Evolutionary conservation across 2,113 vertebrate species (phyloP).

Genomic region (Hyla sarda): DNA sequence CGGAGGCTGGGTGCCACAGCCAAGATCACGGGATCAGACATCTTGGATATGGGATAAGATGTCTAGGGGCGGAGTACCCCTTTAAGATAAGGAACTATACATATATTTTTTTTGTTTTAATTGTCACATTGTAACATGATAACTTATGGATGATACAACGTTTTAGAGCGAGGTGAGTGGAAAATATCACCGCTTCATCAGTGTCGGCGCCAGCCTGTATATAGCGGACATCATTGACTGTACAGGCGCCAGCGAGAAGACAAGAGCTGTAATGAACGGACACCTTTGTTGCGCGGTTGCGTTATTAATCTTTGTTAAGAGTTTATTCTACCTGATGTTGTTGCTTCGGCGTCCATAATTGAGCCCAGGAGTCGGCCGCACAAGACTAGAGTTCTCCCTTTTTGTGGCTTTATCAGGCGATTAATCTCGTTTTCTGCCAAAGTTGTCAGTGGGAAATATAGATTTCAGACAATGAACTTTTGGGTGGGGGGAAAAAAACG

Average conservation of each 20-base stretch:
- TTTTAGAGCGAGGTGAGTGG: too few species aligned
- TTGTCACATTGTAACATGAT: too few species aligned
- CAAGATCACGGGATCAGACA: too few species aligned
- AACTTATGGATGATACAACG: too few species aligned
- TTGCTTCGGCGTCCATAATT: not conserved
- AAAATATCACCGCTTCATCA: too few species aligned
- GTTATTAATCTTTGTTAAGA: slow-evolving; percentile 32
- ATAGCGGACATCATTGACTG: slow-evolving; percentile 18
- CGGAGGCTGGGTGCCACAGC: too few species aligned
- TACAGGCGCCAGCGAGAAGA: not conserved
- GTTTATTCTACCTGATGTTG: slow-evolving; percentile 1
- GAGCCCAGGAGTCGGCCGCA: not conserved
- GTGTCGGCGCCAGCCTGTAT: too few species aligned
- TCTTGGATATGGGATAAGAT: too few species aligned
- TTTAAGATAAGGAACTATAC: too few species aligned
- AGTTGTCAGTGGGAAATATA: slow-evolving; percentile 6
- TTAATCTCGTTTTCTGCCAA: slow-evolving; percentile 24
- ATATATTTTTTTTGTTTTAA: too few species aligned
- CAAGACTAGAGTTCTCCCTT: not conserved
- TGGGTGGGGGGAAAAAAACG: not conserved
- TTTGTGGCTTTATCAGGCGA: slow-evolving; percentile 13
- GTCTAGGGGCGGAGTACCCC: too few species aligned
- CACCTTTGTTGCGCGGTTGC: not conserved
- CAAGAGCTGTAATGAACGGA: not conserved
- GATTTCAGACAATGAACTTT: not conserved